A percentile compares a stretch with the other conserved stretches of the same genome.
These are phyloP conservation scores for Malurus alboscapulatus DNA, from an alignment of 2,113 vertebrate genomes.

Conservation along the genomic window DNA sequence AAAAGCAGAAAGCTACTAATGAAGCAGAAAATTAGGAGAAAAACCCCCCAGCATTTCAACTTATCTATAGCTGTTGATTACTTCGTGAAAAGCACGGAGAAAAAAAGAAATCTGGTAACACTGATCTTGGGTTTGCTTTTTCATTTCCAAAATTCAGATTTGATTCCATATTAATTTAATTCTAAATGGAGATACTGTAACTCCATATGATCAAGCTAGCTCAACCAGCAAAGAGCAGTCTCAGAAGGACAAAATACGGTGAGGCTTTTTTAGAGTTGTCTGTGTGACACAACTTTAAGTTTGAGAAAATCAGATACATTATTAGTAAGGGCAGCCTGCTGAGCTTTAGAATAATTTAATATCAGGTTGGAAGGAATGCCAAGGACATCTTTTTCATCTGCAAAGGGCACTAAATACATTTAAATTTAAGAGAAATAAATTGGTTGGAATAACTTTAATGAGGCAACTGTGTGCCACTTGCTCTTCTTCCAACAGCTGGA, in stretches of 20 bases:
- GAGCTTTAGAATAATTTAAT: not conserved
- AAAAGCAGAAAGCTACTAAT: not conserved
- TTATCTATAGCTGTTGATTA: not conserved
- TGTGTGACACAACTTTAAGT: not conserved
- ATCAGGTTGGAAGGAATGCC: not conserved
- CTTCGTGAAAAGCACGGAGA: not conserved
- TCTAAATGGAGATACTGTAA: not conserved
- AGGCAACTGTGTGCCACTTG: not conserved
- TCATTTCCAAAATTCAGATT: not conserved
- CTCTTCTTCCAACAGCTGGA: not conserved
- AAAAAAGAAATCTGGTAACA: not conserved
- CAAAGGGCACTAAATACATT: not conserved
- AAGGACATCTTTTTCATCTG: not conserved
- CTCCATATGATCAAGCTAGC: not conserved
- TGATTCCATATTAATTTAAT: not conserved
- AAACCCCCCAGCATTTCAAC: not conserved
- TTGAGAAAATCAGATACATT: not conserved
- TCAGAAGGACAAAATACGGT: not conserved
- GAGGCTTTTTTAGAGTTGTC: not conserved
- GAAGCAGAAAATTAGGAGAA: not conserved
- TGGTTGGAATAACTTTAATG: not conserved
- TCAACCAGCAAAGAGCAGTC: not conserved
- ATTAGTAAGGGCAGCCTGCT: not conserved
- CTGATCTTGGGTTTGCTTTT: not conserved
- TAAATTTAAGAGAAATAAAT: not conserved